Conservation (phyloP, 2,113 vertebrate genomes). For the Malaclemys terrapin region DNA sequence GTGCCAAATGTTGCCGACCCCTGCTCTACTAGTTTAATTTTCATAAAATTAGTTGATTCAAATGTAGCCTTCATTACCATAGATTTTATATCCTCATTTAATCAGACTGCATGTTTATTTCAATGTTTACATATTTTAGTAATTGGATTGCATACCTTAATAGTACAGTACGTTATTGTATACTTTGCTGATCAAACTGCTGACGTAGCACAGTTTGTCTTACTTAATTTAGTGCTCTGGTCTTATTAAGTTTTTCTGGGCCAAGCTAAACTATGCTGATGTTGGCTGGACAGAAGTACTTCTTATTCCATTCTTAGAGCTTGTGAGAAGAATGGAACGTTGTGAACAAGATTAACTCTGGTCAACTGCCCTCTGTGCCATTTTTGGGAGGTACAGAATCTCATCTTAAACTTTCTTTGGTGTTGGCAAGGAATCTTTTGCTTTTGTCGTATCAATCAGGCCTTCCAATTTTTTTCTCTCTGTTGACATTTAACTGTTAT, state of each 20-base stretch:
- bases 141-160: slow-evolving; percentile 71
- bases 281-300: not conserved
- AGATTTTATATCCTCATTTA: slow-evolving; percentile 71
- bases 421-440: not conserved
- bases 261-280: slow-evolving; percentile 45
- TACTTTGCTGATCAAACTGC: slow-evolving; percentile 46
- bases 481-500: not conserved
- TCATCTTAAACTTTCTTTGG: not conserved
- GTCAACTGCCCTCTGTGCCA: not conserved
- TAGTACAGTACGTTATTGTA: slow-evolving; percentile 39
- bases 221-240: slow-evolving; percentile 37
- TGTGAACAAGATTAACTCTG: not conserved
- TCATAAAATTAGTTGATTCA: slow-evolving; percentile 75
- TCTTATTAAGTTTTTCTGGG: slow-evolving; percentile 59
- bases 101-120: slow-evolving; percentile 69
- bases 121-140: slow-evolving; percentile 65
- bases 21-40: slow-evolving; percentile 69
- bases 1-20: no score
- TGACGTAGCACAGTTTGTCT: slow-evolving; percentile 64
- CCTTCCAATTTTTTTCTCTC: not conserved
- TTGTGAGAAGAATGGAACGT: not conserved
- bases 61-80: slow-evolving; percentile 65
- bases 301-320: not conserved
- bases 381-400: not conserved
- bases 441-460: not conserved